These are phyloP conservation scores for Umimayanthus kanabou DNA, from an alignment of 92 coral and sea anemone genomes.

Conservation along the genomic window DNA sequence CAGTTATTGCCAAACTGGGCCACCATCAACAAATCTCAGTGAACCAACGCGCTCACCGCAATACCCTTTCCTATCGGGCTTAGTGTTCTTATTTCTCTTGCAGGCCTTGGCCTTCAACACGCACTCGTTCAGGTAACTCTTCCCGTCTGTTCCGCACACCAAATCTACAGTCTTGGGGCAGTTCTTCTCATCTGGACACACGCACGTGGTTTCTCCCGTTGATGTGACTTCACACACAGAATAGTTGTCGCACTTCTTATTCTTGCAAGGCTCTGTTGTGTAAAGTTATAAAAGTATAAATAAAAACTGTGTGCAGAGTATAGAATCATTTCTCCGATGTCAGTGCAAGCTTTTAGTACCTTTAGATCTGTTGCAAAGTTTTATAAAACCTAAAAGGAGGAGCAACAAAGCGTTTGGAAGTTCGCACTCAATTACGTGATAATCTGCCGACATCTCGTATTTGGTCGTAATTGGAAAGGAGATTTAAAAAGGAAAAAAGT, in stretches of 20 bases:
- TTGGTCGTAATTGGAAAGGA: too few species aligned
- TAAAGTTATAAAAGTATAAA: not conserved
- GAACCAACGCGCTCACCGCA: slow-evolving; percentile 69
- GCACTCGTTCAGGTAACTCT: slow-evolving; percentile 83
- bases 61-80: slow-evolving; percentile 64
- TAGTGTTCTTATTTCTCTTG: slow-evolving; percentile 58
- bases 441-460: too few species aligned
- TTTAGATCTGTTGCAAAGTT: too few species aligned
- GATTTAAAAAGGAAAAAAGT: too few species aligned
- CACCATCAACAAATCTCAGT: not conserved
- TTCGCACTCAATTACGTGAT: too few species aligned
- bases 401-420: too few species aligned
- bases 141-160: slow-evolving; percentile 92
- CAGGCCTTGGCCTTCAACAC: slow-evolving; percentile 83
- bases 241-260: slow-evolving; percentile 32
- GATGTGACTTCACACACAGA: slow-evolving; percentile 46
- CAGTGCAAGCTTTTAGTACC: too few species aligned
- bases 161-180: slow-evolving; percentile 64
- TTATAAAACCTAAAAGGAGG: too few species aligned
- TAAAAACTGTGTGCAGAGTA: too few species aligned
- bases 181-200: slow-evolving; percentile 26
- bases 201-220: slow-evolving; percentile 11
- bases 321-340: too few species aligned
- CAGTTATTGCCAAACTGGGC: not conserved
- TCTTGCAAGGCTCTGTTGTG: slow-evolving; percentile 44